phyloP scores from a whole-genome alignment of 2,888 invertebrate species.

The Sycophila texana region DNA sequence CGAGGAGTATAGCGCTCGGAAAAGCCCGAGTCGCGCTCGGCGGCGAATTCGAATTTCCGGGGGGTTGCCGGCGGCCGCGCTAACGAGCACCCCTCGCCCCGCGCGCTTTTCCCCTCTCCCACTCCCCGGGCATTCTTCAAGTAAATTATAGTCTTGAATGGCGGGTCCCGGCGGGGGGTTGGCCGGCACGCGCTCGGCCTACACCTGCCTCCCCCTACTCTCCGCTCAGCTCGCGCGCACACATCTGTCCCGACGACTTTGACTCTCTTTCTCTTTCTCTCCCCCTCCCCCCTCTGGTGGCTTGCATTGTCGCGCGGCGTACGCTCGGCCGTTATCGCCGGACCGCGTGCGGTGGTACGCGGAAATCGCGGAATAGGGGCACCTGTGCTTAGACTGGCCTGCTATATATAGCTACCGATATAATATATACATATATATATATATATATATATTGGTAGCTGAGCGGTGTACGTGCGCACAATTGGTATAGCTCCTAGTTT shows the following conservation, averaged over 20 bases:
- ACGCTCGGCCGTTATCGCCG: too few relatives aligned
- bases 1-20: not conserved
- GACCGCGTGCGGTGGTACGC: too few relatives aligned
- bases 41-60: constrained; percentile 26
- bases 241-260: constrained; percentile 30
- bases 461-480: too few relatives aligned
- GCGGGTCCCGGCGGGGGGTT: constrained; percentile 72
- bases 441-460: too few relatives aligned
- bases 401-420: too few relatives aligned
- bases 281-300: too few relatives aligned
- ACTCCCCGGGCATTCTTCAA: constrained; percentile 72
- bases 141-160: constrained; percentile 76
- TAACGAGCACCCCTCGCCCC: constrained; percentile 36
- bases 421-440: too few relatives aligned
- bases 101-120: constrained; percentile 28
- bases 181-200: constrained; percentile 71
- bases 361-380: too few relatives aligned
- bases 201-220: constrained; percentile 25
- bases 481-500: too few relatives aligned
- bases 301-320: too few relatives aligned
- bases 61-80: constrained; percentile 9
- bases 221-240: not conserved
- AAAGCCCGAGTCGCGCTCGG: not conserved
- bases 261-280: too few relatives aligned
- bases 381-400: too few relatives aligned